These are phyloP conservation scores for Corella eumyota DNA, from an alignment of 23 tunicate genomes.

Conservation along the genomic window DNA sequence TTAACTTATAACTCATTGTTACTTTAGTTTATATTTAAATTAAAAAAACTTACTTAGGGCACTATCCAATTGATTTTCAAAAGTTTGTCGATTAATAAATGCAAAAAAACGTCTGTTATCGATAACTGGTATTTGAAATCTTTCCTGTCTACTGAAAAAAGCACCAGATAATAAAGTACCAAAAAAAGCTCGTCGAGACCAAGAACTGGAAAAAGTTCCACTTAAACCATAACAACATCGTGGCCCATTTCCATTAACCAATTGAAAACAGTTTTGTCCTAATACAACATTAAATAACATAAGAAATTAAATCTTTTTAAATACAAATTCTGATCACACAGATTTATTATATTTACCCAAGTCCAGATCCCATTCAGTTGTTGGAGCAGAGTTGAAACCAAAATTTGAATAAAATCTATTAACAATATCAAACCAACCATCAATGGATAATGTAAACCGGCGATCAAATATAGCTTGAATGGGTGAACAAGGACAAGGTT, in stretches of 20 bases:
- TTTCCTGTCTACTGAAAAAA: conserved; percentile 9
- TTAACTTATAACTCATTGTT: too few relatives aligned
- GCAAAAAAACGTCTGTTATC: background rate
- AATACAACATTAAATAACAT: too few relatives aligned
- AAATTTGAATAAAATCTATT: background rate
- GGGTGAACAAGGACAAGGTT: conserved; percentile 21
- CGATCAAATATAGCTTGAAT: conserved; percentile 17
- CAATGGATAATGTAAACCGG: conserved; percentile 5
- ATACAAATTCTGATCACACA: too few relatives aligned
- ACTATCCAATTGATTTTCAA: background rate
- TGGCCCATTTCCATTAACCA: conserved; percentile 2
- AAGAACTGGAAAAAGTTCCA: conserved; percentile 1
- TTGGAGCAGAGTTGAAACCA: background rate
- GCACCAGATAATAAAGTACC: conserved; percentile 3
- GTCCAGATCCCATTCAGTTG: conserved; percentile 9
- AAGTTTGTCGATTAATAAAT: background rate
- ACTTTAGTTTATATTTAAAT: background rate
- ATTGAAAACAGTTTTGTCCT: conserved; percentile 18
- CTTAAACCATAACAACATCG: conserved; percentile 9
- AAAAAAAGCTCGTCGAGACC: background rate
- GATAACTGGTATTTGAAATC: conserved; percentile 20
- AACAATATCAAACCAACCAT: conserved; percentile 2
- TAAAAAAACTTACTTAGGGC: conserved; percentile 7
- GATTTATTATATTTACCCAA: background rate
- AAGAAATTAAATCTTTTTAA: too few relatives aligned